These are phyloP conservation scores for Trematomus loennbergii DNA, from an alignment of 2,113 vertebrate genomes.

Conservation along the genomic window DNA sequence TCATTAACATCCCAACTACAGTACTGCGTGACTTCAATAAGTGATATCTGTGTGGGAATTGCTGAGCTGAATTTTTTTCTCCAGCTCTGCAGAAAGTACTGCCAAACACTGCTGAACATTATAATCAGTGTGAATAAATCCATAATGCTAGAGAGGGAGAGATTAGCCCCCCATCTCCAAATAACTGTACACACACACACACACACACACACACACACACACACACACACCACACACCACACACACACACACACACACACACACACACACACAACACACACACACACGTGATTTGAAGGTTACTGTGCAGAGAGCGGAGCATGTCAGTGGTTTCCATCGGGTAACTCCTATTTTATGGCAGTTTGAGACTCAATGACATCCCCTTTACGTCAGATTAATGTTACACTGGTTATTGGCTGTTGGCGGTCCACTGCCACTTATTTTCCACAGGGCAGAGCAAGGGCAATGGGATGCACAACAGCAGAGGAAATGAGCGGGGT, in stretches of 20 bases:
- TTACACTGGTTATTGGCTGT: constrained; percentile 62
- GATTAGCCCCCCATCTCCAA: constrained; percentile 4
- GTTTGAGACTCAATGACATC: constrained; percentile 48
- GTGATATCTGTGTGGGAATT: constrained; percentile 2
- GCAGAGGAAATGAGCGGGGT: constrained; percentile 55
- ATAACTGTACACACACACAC: background rate
- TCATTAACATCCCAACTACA: constrained; percentile 21
- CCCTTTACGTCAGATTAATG: constrained; percentile 67
- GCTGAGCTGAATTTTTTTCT: constrained; percentile 7
- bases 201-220: too few species aligned
- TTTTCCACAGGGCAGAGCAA: constrained; percentile 55
- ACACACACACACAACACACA: too few species aligned
- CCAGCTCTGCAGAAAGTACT: constrained; percentile 32
- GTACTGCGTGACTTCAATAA: constrained; percentile 19
- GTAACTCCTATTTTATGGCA: constrained; percentile 45
- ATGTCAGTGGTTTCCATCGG: constrained; percentile 40
- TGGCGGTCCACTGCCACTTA: constrained; percentile 50
- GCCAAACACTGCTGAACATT: constrained; percentile 51
- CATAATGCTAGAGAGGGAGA: constrained; percentile 19
- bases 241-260: too few species aligned
- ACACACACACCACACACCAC: too few species aligned
- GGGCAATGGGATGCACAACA: constrained; percentile 56
- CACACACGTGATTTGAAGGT: constrained; percentile 26
- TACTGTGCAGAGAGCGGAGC: constrained; percentile 30
- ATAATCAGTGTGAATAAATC: constrained; percentile 63